Evolutionary conservation across 2,113 vertebrate species (phyloP).

Genomic region (Ranitomeya imitator): DNA sequence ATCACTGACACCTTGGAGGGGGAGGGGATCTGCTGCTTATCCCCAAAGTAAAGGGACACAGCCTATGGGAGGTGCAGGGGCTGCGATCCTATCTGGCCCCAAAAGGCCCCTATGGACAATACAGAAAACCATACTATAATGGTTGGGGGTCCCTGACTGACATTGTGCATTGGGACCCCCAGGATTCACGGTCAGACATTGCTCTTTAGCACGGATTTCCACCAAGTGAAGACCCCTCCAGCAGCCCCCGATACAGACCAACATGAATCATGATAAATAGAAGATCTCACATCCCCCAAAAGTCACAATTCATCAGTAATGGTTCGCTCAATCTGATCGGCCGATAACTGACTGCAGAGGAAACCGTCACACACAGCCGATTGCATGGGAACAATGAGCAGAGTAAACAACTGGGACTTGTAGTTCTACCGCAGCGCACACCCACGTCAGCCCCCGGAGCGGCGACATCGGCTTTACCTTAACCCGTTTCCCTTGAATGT

Average conservation of each 20-base stretch:
- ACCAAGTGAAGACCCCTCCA: background rate
- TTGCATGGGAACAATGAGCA: background rate
- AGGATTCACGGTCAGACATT: background rate
- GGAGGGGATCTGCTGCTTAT: background rate
- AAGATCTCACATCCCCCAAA: too few species aligned
- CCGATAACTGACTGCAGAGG: background rate
- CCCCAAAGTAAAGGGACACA: too few species aligned
- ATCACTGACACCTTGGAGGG: background rate
- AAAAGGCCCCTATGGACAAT: too few species aligned
- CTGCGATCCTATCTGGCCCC: too few species aligned
- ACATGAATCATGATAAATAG: too few species aligned
- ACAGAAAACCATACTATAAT: too few species aligned
- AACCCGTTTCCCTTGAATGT: constrained; percentile 82
- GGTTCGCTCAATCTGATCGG: background rate
- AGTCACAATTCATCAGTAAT: too few species aligned
- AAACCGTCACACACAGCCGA: background rate
- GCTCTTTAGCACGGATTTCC: background rate
- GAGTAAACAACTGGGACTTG: constrained; percentile 1
- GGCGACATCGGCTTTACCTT: constrained; percentile 73
- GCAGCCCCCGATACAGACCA: too few species aligned
- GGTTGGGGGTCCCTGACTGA: too few species aligned
- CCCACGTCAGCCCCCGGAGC: background rate
- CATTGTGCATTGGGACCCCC: too few species aligned
- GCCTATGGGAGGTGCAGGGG: too few species aligned
- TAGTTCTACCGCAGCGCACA: background rate